phyloP scores from a whole-genome alignment of 2,888 invertebrate species.

The Sarcophaga subvicina region DNA sequence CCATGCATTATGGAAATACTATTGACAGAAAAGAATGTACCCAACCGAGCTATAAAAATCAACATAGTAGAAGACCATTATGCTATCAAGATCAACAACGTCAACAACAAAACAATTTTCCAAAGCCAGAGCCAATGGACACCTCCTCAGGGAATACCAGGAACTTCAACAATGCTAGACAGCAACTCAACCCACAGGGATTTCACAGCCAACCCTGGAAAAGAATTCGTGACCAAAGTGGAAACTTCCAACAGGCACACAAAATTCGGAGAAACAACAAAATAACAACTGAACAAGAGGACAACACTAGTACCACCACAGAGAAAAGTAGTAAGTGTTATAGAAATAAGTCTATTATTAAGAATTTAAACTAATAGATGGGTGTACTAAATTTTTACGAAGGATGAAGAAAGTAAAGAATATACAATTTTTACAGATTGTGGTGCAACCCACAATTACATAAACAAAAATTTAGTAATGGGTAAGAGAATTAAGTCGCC shows the following conservation, averaged over 20 bases:
- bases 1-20: background rate
- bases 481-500: constrained; percentile 7
- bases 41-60: too few relatives aligned
- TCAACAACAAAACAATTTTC: constrained; percentile 25
- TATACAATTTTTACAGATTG: constrained; percentile 26
- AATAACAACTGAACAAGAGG: too few relatives aligned
- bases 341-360: constrained; percentile 36
- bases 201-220: too few relatives aligned
- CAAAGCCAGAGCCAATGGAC: constrained; percentile 31
- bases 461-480: constrained; percentile 5
- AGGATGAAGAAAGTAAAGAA: constrained; percentile 19
- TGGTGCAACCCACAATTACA: constrained; percentile 33
- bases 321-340: background rate
- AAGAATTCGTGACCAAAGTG: constrained; percentile 8
- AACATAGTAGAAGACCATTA: background rate
- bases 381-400: constrained; percentile 34
- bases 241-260: constrained; percentile 27
- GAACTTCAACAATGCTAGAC: too few relatives aligned
- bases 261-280: too few relatives aligned
- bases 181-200: too few relatives aligned
- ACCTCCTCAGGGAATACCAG: constrained; percentile 27
- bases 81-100: background rate
- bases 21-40: too few relatives aligned
- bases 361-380: constrained; percentile 32
- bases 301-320: too few relatives aligned